A percentile compares a stretch with the other conserved stretches of the same genome.
phyloP scores from a whole-genome alignment of 2,888 invertebrate species.

The Brassicogethes aeneus region DNA sequence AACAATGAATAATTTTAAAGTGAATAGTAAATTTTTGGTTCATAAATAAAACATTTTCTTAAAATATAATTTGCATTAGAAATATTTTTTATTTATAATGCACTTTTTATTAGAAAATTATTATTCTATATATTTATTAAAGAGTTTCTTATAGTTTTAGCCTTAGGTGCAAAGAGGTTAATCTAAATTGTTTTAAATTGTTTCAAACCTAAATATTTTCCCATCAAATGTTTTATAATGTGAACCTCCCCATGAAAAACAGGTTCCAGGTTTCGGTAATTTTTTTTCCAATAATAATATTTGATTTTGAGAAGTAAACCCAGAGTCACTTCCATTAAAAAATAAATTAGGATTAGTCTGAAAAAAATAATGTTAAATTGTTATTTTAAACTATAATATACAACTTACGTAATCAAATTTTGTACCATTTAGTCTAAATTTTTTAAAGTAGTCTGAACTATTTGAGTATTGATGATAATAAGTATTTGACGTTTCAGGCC shows the following conservation, averaged over 20 bases:
- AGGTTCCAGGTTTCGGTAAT: constrained; percentile 56
- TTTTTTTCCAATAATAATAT: constrained; percentile 21
- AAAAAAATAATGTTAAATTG: not conserved
- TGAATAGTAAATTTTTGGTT: no score
- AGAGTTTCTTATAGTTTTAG: no score
- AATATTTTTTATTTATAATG: no score
- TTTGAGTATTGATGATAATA: constrained; percentile 7
- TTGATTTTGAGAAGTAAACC: not conserved
- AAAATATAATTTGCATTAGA: no score
- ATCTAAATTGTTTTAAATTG: no score
- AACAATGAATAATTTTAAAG: no score
- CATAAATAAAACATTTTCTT: no score
- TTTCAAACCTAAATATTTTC: constrained; percentile 54
- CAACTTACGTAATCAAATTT: not conserved
- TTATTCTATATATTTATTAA: no score
- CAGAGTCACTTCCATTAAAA: not conserved
- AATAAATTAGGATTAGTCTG: not conserved
- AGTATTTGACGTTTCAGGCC: not conserved
- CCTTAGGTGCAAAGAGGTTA: no score
- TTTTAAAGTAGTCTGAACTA: constrained; percentile 6
- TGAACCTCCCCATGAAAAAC: constrained; percentile 71
- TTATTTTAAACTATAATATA: not conserved
- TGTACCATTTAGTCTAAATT: no score
- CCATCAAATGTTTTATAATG: constrained; percentile 85
- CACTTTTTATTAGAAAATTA: no score